These are phyloP conservation scores for Macroteleia sp. DNA, from an alignment of 2,888 invertebrate species.

Conservation along the genomic window DNA sequence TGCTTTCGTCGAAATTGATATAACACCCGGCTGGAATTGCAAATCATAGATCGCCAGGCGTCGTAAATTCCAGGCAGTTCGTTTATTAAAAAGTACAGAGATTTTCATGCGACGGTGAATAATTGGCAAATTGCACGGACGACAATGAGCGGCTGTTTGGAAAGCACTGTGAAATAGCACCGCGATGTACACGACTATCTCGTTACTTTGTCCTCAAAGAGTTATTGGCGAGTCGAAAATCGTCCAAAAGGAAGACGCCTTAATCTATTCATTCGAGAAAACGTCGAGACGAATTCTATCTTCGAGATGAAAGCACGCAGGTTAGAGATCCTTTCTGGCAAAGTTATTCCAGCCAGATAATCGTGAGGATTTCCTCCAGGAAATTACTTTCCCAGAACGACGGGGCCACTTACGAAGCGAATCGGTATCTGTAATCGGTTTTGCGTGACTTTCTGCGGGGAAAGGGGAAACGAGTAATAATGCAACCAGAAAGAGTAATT, in stretches of 20 bases:
- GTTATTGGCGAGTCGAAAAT: conserved; percentile 58
- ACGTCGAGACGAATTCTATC: conserved; percentile 59
- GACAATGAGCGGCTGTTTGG: conserved; percentile 25
- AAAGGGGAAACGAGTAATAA: conserved; percentile 42
- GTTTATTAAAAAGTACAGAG: conserved; percentile 23
- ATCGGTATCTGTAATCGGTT: conserved; percentile 66
- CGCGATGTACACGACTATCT: conserved; percentile 24
- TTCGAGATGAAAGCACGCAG: conserved; percentile 62
- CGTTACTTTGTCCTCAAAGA: conserved; percentile 56
- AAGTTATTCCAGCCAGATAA: conserved; percentile 77
- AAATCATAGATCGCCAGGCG: conserved; percentile 1
- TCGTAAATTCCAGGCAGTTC: conserved; percentile 3
- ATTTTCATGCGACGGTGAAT: conserved; percentile 35
- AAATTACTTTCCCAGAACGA: conserved; percentile 79
- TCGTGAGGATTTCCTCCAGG: conserved; percentile 79
- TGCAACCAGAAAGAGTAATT: conserved; percentile 57
- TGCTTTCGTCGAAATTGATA: conserved; percentile 18
- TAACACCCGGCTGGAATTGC: not conserved
- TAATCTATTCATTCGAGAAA: conserved; percentile 64
- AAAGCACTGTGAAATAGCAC: conserved; percentile 20
- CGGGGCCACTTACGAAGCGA: conserved; percentile 65
- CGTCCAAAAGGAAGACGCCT: conserved; percentile 48
- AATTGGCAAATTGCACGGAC: conserved; percentile 25
- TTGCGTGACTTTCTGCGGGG: conserved; percentile 59
- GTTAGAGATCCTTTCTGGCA: conserved; percentile 72